Evolutionary conservation across 2,113 vertebrate genomes (phyloP).

Genomic region (Prunella himalayana): DNA sequence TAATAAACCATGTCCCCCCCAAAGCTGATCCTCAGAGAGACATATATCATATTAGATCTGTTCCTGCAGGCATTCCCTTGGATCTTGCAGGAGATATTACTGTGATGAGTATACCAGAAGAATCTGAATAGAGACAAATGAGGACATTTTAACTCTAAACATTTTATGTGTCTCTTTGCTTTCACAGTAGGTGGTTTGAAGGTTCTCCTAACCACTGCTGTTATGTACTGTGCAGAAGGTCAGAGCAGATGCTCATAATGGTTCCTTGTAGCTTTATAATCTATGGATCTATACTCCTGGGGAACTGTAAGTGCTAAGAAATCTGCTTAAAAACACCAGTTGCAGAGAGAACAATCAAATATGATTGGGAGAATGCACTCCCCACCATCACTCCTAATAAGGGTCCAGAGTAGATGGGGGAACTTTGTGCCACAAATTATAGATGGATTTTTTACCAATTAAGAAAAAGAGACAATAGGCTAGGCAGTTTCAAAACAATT

Average conservation of each 20-base stretch:
- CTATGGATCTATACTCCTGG: slow-evolving; percentile 1
- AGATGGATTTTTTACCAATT: neutral
- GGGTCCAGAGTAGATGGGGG: neutral
- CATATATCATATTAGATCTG: neutral
- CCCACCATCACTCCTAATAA: neutral
- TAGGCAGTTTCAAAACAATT: neutral
- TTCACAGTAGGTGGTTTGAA: neutral
- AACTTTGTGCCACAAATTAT: neutral
- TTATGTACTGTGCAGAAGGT: slow-evolving; percentile 1
- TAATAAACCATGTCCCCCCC: neutral
- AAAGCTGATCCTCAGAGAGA: neutral
- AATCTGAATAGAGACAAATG: neutral
- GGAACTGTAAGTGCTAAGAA: neutral
- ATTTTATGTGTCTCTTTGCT: neutral
- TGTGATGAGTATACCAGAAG: neutral
- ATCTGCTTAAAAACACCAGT: neutral
- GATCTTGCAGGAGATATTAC: neutral
- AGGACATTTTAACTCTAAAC: neutral
- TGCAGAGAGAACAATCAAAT: neutral
- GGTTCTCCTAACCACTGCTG: neutral
- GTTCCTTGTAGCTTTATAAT: neutral
- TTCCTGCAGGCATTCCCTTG: neutral
- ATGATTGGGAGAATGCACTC: neutral
- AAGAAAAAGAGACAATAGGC: neutral
- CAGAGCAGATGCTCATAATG: neutral